Conservation (phyloP, 2,888 invertebrate genomes). For the Latrodectus elegans region DNA sequence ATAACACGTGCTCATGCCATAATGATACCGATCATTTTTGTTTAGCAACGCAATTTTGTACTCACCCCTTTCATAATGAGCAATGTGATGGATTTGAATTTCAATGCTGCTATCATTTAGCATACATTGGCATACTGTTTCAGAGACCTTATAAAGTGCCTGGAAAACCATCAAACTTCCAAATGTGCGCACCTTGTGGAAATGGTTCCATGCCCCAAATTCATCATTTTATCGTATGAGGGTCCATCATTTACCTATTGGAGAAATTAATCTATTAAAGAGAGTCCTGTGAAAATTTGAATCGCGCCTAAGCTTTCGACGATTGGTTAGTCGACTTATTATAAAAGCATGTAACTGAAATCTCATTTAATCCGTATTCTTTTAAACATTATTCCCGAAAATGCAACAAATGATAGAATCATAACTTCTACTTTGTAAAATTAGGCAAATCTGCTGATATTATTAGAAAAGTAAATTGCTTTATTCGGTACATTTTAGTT, state of each 20-base stretch:
- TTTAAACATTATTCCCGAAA: no score
- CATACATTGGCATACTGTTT: conserved; percentile 15
- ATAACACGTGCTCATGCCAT: no score
- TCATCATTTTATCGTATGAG: background rate
- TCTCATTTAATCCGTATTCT: conserved; percentile 21
- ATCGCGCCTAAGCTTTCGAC: conserved; percentile 31
- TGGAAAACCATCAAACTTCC: conserved; percentile 28
- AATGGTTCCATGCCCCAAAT: background rate
- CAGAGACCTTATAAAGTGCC: conserved; percentile 6
- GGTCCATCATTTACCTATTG: conserved; percentile 14
- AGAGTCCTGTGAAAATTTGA: conserved; percentile 34
- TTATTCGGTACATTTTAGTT: no score
- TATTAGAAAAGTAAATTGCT: no score
- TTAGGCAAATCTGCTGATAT: no score
- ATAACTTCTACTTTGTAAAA: no score
- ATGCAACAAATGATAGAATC: no score
- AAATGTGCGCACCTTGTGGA: conserved; percentile 6
- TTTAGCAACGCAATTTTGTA: background rate
- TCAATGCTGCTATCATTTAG: conserved; percentile 10
- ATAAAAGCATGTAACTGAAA: conserved; percentile 21
- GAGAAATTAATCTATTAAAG: conserved; percentile 16
- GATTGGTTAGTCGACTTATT: conserved; percentile 11
- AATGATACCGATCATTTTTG: no score
- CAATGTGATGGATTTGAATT: conserved; percentile 17
- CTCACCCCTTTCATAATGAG: background rate